Evolutionary conservation across 2,888 invertebrate species (phyloP), one percentile per base, ranked within the genome.

Genomic region (Neoitamus cyanurus): DNA sequence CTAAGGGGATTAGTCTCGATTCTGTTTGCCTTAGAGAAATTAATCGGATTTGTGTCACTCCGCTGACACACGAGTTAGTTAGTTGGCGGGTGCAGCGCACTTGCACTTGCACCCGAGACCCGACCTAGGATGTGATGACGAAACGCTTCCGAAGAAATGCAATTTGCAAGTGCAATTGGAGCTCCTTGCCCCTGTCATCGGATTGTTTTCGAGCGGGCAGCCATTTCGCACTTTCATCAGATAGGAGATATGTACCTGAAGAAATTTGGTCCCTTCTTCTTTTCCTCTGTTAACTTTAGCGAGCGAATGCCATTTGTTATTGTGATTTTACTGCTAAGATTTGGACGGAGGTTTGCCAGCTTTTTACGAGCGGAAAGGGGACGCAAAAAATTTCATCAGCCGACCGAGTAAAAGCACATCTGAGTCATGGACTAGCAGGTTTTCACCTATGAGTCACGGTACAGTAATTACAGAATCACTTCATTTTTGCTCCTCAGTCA

Each of bases 371-470:
- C 58, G 58, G 58, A 58, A 58, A 25, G 58, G 20, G 20, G 20
- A 58, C 58, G 58, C 58, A 58, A 58, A 58, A 58, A 58, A 58
- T 58, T 58, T 58, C 58, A 58, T 58, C 58, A 58, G 42, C 42
- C 58, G 58, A 20, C 7, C 11, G 58, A 58, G 58, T 25, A 58
- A 58, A 58, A 58, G 58, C 58, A 58, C 58, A 25, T 20, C 58
- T 58, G 58, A 58, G 58, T 58, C 58, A 58, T 58, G 58, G 58
- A 20, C 58, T 20, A 25, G 58, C 58, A 58, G 58, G 58, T 58
- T 58, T 58, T 58, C 58, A 58, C 58, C 58, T 58, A 58, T 58
- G 58, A 58, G 58, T 58, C 58, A 58, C 20, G 58, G 58, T 15
- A 3, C 9, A 58, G 25, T 58, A 58, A 58, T 58, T 58, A 11